Conservation (phyloP, 2,113 vertebrate species). For the Chiloscyllium plagiosum region DNA sequence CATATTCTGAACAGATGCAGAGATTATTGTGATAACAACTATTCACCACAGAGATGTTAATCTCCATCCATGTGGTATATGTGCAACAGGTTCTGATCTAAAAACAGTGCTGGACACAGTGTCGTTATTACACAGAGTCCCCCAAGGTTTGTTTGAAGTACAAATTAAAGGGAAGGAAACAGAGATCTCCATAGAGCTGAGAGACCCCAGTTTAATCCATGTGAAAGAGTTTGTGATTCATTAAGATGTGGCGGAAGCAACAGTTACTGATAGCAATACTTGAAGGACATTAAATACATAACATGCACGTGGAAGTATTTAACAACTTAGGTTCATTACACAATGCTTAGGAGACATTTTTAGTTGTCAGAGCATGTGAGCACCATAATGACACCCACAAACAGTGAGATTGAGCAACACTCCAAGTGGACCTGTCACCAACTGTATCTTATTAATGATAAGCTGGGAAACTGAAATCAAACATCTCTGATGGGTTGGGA, state of each 20-base stretch:
- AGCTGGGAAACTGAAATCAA: not conserved
- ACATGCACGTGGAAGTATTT: not conserved
- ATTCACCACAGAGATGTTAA: not conserved
- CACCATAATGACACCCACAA: not conserved
- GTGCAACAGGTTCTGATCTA: not conserved
- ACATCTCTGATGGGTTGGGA: not conserved
- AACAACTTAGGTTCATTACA: not conserved
- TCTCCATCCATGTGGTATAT: not conserved
- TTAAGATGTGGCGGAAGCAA: not conserved
- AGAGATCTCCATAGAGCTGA: not conserved
- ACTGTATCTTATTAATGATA: not conserved
- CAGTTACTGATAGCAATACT: not conserved
- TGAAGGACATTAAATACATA: not conserved
- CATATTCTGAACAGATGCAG: not conserved
- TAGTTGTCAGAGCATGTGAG: not conserved
- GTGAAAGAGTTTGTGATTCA: not conserved
- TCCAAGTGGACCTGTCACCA: not conserved
- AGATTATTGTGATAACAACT: not conserved
- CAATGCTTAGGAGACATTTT: not conserved
- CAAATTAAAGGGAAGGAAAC: not conserved
- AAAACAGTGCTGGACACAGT: not conserved
- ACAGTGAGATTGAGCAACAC: not conserved
- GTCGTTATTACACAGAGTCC: not conserved
- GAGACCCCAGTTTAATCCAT: not conserved
- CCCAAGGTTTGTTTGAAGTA: not conserved